A percentile compares a stretch with the other conserved stretches of the same genome.
Evolutionary conservation across 2,797 vertebrate species (phyloP).

Genomic region (Sebastes cheni): DNA sequence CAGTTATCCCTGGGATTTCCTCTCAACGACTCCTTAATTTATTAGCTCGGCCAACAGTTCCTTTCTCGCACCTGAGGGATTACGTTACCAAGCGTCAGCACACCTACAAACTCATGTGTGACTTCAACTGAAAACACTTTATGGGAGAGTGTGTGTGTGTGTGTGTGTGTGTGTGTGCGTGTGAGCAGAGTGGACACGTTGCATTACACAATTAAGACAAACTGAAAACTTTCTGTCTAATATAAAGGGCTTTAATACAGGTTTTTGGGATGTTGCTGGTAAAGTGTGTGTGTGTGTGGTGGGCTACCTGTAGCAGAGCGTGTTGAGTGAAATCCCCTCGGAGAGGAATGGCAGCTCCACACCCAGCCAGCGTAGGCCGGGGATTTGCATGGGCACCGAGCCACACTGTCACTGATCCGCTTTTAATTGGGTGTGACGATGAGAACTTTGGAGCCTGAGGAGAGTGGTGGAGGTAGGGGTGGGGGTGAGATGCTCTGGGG

Average conservation of each 20-base stretch:
- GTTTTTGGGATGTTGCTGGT: conserved; percentile 13
- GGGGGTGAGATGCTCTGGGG: neutral
- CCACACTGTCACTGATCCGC: conserved; percentile 71
- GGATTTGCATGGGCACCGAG: conserved; percentile 79
- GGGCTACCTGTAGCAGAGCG: conserved; percentile 29
- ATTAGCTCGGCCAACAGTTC: conserved; percentile 54
- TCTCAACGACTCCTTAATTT: conserved; percentile 60
- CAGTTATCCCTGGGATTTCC: conserved; percentile 74
- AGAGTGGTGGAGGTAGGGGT: neutral
- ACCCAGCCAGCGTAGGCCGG: conserved; percentile 55
- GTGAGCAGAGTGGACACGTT: neutral
- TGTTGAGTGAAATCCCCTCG: conserved; percentile 74
- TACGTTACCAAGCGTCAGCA: conserved; percentile 36
- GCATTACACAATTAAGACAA: neutral
- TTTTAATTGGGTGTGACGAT: conserved; percentile 80
- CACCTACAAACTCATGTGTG: conserved; percentile 2
- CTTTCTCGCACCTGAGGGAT: conserved; percentile 57
- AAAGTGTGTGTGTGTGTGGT: neutral
- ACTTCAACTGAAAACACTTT: conserved; percentile 43
- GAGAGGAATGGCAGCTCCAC: conserved; percentile 57
- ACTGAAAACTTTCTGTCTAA: conserved; percentile 6
- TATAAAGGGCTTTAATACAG: neutral
- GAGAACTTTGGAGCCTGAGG: conserved; percentile 59
- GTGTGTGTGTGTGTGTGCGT: neutral
- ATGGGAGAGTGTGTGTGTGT: neutral